Base-by-base conservation (phyloP, 2,797 vertebrate species). In the Coregonus ussuriensis region DNA sequence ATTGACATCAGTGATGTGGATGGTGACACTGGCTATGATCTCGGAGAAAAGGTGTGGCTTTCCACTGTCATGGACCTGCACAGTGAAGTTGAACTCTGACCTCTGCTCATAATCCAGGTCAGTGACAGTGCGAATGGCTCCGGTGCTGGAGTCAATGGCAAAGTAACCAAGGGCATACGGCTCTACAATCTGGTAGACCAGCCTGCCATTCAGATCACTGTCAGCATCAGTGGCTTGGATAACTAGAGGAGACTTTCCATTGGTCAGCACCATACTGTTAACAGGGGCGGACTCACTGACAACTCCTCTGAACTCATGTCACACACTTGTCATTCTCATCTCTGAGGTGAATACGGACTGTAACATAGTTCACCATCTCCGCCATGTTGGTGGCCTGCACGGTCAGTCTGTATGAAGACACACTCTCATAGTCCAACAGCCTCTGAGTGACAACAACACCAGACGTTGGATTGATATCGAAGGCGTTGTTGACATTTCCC, bases 241-340 rank as follows among this genome's bases (percentile, higher is more conserved):
- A 78, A 96, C 94, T 73, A 96, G 86, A 0, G 96, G 96, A 6
- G 89, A 75, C 79, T 93, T 93, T 77, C 80, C 87, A 79, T 92
- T 90, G 63, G 94, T 96, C 13, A 96, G 88, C 83, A 96, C 92
- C 80, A 96, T 93, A 14, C 94, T 96, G 85, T 92, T 93, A 73
- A 93, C 21, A 18, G 91, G 87, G 68, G 96, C 94, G 0, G 94
- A 94, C 84, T 96, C 96, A 15, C 94, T 95, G 74, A 96, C 87
- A 73, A 93, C 91, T 65, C 96, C 96, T 25, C 75, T 91, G 70
- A 95, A 96, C 66, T 94, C 91, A n/a, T n/a, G n/a, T n/a, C n/a
- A n/a, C n/a, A n/a, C n/a, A n/a, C n/a, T n/a, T n/a, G n/a, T 96
- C 96, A 77, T 96, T 96, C 85, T 96, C 95, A 72, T 96, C 95